Base-by-base conservation (phyloP, 1,140 invertebrate species). In the Zeugodacus cucurbitae region DNA sequence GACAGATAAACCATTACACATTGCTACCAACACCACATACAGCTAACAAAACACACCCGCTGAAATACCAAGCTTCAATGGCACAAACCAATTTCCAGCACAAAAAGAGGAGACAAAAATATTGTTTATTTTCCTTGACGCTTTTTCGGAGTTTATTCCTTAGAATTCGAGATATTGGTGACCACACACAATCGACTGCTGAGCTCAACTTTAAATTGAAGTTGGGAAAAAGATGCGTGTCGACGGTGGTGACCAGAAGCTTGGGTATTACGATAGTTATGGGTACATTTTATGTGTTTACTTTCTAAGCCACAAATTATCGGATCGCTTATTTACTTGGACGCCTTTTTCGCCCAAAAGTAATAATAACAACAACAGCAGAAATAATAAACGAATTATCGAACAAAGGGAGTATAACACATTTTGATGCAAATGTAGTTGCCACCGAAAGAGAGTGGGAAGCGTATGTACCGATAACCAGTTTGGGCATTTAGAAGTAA, bases 201-300 rank as follows among this genome's bases (percentile, higher is more conserved):
- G 29, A 32, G 4, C 37, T 82, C 14, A 17, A 82, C 41, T 48
- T 82, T 82, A 82, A 82, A 82, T 29, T 26, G 41, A 48, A 82
- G 74, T 48, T 48, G 37, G 41, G 22, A 48, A n/a, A 41, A 29
- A n/a, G 41, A 29, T 48, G 26, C 4, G 2, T 48, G 41, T 6
- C 41, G n/a, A 17, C 7, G 10, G 2, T 34, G 22, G 22, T 37
- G 32, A 20, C 41, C 4, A 22, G n/a, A 48, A 82, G 22, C 48
- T 48, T 26, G 74, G 41, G 74, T n/a, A 59, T 48, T 48, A 26
- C 41, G 4, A 5, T 48, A 10, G 20, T 48, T 82, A 82, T 41
- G 22, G 74, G 22, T 82, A 48, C 7, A 82, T 82, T 82, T 82
- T 82, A 82, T 82, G 74, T 48, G 74, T 44, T 78, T 48, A 78